A percentile compares a stretch with the other conserved stretches of the same genome.
phyloP scores from a whole-genome alignment of 2,797 vertebrate genomes.

The Pangasius krempfi region DNA sequence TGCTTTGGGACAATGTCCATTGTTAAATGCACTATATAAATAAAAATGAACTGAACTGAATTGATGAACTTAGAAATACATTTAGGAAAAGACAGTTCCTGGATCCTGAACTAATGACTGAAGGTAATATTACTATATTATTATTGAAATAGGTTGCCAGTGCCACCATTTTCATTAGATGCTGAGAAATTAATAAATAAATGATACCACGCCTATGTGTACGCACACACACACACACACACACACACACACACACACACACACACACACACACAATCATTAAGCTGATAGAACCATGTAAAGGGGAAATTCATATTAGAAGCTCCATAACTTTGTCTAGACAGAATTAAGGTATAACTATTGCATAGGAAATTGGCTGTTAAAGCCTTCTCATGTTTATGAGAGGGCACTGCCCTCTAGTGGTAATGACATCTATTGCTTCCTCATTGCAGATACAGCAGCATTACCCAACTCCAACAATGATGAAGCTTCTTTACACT shows the following conservation, averaged over 20 bases:
- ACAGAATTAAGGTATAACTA: neutral
- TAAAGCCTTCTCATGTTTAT: neutral
- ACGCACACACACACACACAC: neutral
- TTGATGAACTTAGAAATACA: neutral
- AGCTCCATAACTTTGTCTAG: neutral
- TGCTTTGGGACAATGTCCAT: neutral
- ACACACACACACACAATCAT: neutral
- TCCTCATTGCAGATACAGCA: neutral
- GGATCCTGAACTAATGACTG: neutral
- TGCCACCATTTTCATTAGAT: neutral
- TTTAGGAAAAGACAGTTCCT: neutral
- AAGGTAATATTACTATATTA: neutral
- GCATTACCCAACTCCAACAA: neutral
- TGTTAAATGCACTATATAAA: neutral
- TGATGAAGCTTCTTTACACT: neutral
- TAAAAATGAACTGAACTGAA: neutral
- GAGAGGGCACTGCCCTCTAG: conserved; percentile 4
- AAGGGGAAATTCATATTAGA: neutral
- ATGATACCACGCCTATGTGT: neutral
- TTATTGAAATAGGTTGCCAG: neutral
- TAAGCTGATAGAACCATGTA: neutral
- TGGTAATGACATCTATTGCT: neutral
- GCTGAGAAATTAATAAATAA: neutral
- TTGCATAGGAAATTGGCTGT: neutral
- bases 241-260: conserved; percentile 8